These are phyloP conservation scores for Mesoclemmys tuberculata DNA, from an alignment of 2,113 vertebrate genomes.

Conservation along the genomic window DNA sequence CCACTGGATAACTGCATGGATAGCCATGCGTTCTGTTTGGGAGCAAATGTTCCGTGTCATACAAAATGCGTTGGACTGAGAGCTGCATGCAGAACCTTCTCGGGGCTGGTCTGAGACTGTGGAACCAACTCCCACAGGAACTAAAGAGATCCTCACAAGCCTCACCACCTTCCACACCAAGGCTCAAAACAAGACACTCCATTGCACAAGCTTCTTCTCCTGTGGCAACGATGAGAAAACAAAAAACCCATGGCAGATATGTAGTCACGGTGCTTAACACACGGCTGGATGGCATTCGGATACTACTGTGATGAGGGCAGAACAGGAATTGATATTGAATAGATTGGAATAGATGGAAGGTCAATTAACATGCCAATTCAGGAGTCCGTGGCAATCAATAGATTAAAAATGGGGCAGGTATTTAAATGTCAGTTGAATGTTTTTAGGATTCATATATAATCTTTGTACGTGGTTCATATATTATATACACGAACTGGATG, in stretches of 20 bases:
- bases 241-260: neutral
- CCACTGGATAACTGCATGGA: neutral
- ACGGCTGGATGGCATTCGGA: neutral
- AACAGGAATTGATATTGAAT: neutral
- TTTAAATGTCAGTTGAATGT: neutral
- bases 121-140: neutral
- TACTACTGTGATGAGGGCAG: neutral
- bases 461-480: neutral
- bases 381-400: neutral
- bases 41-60: accelerated
- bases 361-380: neutral
- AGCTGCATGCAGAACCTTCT: neutral
- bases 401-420: neutral
- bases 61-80: neutral
- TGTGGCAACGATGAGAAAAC: neutral
- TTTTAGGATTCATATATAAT: neutral
- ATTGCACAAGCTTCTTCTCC: neutral
- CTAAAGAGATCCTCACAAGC: neutral
- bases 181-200: neutral
- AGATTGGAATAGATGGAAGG: neutral
- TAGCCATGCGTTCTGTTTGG: accelerated
- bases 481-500: neutral
- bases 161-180: neutral
- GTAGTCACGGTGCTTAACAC: neutral
- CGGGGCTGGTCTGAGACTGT: neutral